These are phyloP conservation scores for Heteropelma amictum DNA, from an alignment of 2,888 invertebrate species.

Conservation along the genomic window DNA sequence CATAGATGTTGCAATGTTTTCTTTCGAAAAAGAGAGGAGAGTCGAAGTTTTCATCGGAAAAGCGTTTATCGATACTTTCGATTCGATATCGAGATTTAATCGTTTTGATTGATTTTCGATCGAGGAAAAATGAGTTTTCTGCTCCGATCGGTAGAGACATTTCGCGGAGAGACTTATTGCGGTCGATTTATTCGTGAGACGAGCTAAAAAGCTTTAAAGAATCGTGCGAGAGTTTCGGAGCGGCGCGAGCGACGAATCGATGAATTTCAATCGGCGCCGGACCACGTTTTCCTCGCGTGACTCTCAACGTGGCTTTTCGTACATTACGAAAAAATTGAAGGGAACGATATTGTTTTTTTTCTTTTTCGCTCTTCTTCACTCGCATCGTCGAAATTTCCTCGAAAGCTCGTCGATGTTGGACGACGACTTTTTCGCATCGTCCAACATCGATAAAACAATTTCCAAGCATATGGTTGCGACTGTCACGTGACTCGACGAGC, in stretches of 20 bases:
- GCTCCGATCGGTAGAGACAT: too few relatives aligned
- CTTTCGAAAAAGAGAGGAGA: too few relatives aligned
- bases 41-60: too few relatives aligned
- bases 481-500: neutral
- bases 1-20: too few relatives aligned
- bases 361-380: neutral
- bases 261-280: neutral
- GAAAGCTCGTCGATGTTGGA: neutral
- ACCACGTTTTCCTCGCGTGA: slow-evolving; percentile 64
- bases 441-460: slow-evolving; percentile 23
- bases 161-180: too few relatives aligned
- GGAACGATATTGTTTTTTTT: too few relatives aligned
- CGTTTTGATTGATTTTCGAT: too few relatives aligned
- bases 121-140: too few relatives aligned
- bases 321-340: neutral
- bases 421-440: neutral
- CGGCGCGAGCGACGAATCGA: neutral
- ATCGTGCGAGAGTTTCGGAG: neutral
- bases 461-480: slow-evolving; percentile 48
- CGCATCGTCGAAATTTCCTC: neutral
- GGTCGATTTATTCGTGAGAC: neutral
- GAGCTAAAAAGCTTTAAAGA: neutral
- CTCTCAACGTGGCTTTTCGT: neutral
- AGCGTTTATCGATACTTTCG: too few relatives aligned
- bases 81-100: too few relatives aligned